phyloP scores from a whole-genome alignment of 2,797 vertebrate species.

The Varecia variegata region DNA sequence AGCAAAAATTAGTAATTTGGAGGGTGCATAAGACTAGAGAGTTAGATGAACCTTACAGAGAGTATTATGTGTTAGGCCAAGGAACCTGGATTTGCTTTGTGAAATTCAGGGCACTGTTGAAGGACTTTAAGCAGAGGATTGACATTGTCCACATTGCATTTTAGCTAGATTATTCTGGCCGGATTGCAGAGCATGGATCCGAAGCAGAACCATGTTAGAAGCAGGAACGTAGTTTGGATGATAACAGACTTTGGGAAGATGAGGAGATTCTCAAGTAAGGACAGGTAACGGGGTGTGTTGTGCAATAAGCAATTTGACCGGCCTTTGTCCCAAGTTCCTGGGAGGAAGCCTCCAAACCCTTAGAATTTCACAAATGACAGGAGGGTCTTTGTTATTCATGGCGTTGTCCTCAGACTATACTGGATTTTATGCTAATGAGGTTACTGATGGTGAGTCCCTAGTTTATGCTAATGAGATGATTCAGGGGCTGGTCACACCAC shows the following conservation, averaged over 20 bases:
- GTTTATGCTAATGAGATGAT: not conserved
- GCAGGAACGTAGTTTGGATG: not conserved
- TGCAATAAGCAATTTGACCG: not conserved
- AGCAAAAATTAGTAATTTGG: not conserved
- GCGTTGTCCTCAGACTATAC: not conserved
- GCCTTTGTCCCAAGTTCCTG: not conserved
- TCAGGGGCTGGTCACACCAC: not conserved
- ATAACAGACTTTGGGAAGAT: not conserved
- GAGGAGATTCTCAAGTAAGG: not conserved
- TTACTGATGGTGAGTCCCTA: too few relatives aligned
- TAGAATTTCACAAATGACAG: not conserved
- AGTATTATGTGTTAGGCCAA: not conserved
- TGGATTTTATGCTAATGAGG: not conserved
- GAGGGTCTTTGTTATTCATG: not conserved
- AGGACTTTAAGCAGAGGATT: not conserved
- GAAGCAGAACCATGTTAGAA: not conserved
- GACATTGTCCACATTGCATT: not conserved
- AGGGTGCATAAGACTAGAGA: not conserved
- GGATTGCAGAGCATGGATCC: not conserved
- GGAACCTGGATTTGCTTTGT: not conserved
- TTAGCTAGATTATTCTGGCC: not conserved
- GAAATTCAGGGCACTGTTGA: not conserved
- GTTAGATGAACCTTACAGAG: not conserved
- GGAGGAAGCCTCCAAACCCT: not conserved
- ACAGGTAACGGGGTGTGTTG: not conserved